Evolutionary conservation across 1,140 invertebrate species (phyloP).

Genomic region (Panagrolaimus sp.): DNA sequence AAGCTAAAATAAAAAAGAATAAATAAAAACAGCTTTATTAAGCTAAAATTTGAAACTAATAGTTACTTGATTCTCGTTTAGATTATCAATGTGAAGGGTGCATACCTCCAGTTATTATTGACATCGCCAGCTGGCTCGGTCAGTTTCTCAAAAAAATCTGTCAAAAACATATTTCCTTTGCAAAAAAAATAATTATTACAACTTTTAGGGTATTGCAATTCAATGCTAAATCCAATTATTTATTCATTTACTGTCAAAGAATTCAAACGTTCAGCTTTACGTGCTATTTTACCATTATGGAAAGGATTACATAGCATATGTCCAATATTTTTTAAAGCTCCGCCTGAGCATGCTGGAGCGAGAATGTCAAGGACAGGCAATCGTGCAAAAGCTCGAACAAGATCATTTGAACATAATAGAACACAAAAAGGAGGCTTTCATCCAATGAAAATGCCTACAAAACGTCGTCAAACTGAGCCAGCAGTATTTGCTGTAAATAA

Average conservation of each 20-base stretch:
- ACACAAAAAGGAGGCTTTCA: conserved; percentile 5
- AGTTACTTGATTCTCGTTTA: conserved; percentile 25
- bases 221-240: conserved; percentile 58
- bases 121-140: conserved; percentile 57
- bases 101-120: conserved; percentile 51
- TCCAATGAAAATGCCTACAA: conserved; percentile 20
- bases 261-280: conserved; percentile 55
- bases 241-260: conserved; percentile 59
- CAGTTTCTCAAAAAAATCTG: not conserved
- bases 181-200: not conserved
- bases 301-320: conserved; percentile 27
- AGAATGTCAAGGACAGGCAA: conserved; percentile 39
- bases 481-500: conserved; percentile 35
- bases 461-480: conserved; percentile 37
- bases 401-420: not conserved
- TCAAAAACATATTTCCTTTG: too few relatives aligned
- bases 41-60: too few relatives aligned
- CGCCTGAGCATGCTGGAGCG: conserved; percentile 40
- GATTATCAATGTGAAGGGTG: conserved; percentile 50
- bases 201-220: conserved; percentile 55
- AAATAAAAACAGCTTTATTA: too few relatives aligned
- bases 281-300: conserved; percentile 51
- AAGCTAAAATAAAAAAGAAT: too few relatives aligned
- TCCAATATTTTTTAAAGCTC: conserved; percentile 33
- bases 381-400: conserved; percentile 28